Conservation (phyloP, 2,113 vertebrate genomes). For the Colaptes auratus region DNA sequence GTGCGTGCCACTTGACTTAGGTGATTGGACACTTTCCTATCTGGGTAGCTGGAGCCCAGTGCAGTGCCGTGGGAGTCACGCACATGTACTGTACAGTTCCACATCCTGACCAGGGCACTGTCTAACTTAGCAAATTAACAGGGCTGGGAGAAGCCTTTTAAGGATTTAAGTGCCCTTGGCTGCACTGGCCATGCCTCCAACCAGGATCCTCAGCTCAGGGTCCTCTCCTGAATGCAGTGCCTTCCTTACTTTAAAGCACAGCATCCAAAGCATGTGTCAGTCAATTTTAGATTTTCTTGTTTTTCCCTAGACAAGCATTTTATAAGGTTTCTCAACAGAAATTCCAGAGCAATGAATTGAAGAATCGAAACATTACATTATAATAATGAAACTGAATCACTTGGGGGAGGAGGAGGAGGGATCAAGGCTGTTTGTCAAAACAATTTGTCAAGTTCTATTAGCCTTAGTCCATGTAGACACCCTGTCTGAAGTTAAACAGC, state of each 20-base stretch:
- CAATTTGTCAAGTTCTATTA: not conserved
- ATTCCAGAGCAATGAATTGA: not conserved
- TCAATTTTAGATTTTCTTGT: not conserved
- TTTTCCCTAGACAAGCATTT: not conserved
- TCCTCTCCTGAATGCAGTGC: not conserved
- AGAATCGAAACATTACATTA: not conserved
- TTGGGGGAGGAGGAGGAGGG: too few relatives aligned
- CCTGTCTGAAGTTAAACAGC: not conserved
- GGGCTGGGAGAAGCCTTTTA: not conserved
- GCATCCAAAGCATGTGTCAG: not conserved
- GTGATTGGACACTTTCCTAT: not conserved
- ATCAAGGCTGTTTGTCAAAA: not conserved
- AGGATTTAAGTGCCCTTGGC: not conserved
- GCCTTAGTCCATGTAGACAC: not conserved
- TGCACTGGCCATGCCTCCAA: not conserved
- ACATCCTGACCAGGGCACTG: not conserved
- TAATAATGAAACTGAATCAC: not conserved
- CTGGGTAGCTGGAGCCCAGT: not conserved
- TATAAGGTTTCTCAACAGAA: not conserved
- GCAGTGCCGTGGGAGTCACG: not conserved
- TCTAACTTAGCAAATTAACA: not conserved
- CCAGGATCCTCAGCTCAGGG: not conserved
- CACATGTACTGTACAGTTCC: not conserved
- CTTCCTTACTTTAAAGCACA: not conserved
- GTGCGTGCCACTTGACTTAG: not conserved